Evolutionary conservation across 64 coral and sea anemone species (phyloP).

Genomic region (Actinia equina): DNA sequence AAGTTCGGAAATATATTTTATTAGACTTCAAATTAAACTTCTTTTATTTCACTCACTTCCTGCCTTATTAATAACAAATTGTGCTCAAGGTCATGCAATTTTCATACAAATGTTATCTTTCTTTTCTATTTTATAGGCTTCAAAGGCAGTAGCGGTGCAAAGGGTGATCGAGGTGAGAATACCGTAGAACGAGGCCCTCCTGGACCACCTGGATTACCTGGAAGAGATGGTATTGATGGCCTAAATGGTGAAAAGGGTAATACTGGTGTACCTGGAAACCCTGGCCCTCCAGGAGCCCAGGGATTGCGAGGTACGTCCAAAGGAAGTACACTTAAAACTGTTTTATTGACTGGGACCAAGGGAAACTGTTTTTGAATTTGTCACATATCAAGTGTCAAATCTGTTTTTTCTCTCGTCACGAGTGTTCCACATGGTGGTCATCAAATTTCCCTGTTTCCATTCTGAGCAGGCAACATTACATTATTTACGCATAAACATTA

Average conservation of each 20-base stretch:
- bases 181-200: slow-evolving; percentile 25
- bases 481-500: too few species aligned
- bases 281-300: not conserved
- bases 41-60: too few species aligned
- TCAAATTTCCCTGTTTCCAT: too few species aligned
- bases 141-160: slow-evolving; percentile 22
- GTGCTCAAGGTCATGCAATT: not conserved
- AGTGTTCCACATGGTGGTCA: too few species aligned
- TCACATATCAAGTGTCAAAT: too few species aligned
- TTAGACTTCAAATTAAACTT: not conserved
- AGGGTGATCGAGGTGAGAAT: slow-evolving; percentile 25
- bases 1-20: not conserved
- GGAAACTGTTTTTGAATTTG: too few species aligned
- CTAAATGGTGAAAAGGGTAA: slow-evolving; percentile 28
- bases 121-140: not conserved
- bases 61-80: too few species aligned
- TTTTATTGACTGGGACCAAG: too few species aligned
- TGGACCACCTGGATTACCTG: slow-evolving; percentile 16
- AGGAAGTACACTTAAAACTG: not conserved
- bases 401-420: too few species aligned
- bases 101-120: not conserved
- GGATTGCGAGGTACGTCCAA: slow-evolving; percentile 20
- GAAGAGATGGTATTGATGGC: slow-evolving; percentile 36
- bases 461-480: too few species aligned
- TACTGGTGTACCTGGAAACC: slow-evolving; percentile 36